Percentiles rank a stretch among this genome's conserved stretches.
Conservation (phyloP, 2,797 vertebrate species). For the Zalophus californianus region DNA sequence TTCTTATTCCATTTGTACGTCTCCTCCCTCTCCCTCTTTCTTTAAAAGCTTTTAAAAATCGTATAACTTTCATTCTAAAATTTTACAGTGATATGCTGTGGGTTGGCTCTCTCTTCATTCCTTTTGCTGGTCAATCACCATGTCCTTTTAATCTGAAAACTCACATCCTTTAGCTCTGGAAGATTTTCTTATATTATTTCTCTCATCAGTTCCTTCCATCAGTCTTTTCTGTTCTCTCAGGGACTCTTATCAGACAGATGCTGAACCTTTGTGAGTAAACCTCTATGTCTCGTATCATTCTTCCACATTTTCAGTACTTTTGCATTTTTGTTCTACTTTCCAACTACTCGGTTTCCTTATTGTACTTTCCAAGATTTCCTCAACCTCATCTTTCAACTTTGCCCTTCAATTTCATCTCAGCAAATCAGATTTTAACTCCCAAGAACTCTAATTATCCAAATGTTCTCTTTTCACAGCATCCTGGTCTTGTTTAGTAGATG, state of each 20-base stretch:
- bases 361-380: slow-evolving; percentile 41
- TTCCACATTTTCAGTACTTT: not conserved
- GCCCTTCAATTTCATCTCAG: slow-evolving; percentile 14
- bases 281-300: not conserved
- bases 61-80: not conserved
- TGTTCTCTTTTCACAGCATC: not conserved
- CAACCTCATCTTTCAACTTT: not conserved
- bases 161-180: not conserved
- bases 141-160: not conserved
- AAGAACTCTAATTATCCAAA: not conserved
- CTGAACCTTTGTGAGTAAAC: not conserved
- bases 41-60: slow-evolving; percentile 1
- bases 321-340: not conserved
- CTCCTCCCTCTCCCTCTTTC: not conserved
- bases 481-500: not conserved
- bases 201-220: not conserved
- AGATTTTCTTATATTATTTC: slow-evolving; percentile 6
- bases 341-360: not conserved
- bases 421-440: not conserved
- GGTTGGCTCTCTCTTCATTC: not conserved
- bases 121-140: not conserved
- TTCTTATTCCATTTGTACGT: not conserved
- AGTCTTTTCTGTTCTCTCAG: not conserved
- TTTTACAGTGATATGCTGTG: not conserved
- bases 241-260: not conserved